Evolutionary conservation across 2,888 invertebrate species (phyloP), one percentile per base, ranked within the genome.

Genomic region (Apotomis betuletana): DNA sequence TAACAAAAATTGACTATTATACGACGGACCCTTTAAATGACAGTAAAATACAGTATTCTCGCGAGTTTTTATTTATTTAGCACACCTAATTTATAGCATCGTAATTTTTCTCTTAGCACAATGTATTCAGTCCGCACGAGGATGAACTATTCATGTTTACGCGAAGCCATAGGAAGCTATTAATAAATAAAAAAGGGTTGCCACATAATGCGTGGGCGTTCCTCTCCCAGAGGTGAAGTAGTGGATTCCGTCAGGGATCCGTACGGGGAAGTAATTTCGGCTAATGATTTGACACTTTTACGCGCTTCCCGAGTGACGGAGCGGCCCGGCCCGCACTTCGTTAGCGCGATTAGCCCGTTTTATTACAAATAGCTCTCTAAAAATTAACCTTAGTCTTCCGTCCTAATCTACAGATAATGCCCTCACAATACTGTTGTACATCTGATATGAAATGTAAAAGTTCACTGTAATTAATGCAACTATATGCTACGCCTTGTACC

Each of bases 201-300:
- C 51, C 58, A 15, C 15, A 27, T 67, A 62, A 62, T 57, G 36
- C 44, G 68, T 67, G 52, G 52, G 67, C 46, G 10, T 63, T 59
- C 67, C 63, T 59, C 51, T 64, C 64, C 15, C 41, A 41, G 49
- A 68, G 72, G 71, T 65, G 60, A 73, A 74, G 67, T 58, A 55
- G 46, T 70, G 75, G 74, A 74, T 76, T 77, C 75, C 76, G 76
- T 73, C 75, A 74, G 73, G 75, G 80, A 76, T 80, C 79, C 79
- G 77, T 81, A 80, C 78, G 80, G 78, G 80, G 84, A 86, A 83
- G 85, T 85, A 88, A 90, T 89, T 89, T 85, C 78, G 83, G 80
- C 84, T 86, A 88, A 87, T 88, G 87, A 89, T 87, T 90, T 85
- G 85, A 87, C 87, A 87, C 82, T 87, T 88, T 89, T 85, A 86